phyloP scores from a whole-genome alignment of 2,113 vertebrate genomes.

The Diphyllodes magnificus region DNA sequence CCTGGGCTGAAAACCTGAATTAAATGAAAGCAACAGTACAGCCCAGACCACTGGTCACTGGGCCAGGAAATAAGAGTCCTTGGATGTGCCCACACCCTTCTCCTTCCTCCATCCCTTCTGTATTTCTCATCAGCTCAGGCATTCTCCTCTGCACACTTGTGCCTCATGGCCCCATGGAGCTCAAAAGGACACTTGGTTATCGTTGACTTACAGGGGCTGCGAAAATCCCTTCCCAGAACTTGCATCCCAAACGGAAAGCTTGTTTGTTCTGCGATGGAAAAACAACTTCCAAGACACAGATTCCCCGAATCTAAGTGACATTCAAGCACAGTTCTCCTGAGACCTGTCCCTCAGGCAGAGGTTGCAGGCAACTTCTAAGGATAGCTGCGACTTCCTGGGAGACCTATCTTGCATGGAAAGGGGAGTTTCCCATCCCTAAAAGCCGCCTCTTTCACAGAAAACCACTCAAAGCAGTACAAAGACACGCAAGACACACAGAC shows the following conservation, averaged over 20 bases:
- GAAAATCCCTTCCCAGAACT: background rate
- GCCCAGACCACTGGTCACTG: background rate
- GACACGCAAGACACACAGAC: constrained; percentile 22
- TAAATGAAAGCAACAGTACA: background rate
- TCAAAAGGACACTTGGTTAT: background rate
- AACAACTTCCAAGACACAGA: background rate
- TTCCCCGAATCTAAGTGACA: background rate
- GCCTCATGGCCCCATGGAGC: background rate
- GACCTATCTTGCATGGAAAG: background rate
- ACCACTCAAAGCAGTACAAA: constrained; percentile 11
- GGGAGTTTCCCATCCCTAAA: background rate
- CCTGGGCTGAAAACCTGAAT: background rate
- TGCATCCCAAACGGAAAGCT: background rate
- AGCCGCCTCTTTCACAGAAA: background rate
- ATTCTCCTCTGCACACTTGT: background rate
- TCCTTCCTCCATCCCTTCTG: background rate
- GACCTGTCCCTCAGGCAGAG: background rate
- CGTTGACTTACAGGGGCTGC: background rate
- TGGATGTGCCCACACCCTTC: background rate
- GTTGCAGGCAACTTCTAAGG: background rate
- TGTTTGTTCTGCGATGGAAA: background rate
- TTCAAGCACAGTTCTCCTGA: background rate
- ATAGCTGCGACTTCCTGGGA: background rate
- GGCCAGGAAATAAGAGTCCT: background rate
- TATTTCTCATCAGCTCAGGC: background rate